Conservation (phyloP, 1,140 invertebrate species). For the Mactra quadrangularis region DNA sequence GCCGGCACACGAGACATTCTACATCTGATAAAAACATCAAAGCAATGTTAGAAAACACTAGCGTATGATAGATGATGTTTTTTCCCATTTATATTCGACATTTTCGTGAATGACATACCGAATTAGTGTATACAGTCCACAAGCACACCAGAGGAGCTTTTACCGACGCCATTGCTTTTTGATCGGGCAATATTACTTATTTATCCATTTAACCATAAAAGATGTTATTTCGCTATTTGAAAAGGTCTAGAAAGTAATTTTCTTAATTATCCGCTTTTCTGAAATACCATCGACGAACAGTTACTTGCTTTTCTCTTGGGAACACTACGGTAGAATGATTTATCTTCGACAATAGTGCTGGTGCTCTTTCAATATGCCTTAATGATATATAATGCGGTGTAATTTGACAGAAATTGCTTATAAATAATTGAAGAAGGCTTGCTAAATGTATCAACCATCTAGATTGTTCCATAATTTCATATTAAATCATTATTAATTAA, state of each 20-base stretch:
- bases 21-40: too few species aligned
- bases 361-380: conserved; percentile 57
- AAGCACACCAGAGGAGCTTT: too few species aligned
- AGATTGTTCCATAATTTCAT: conserved; percentile 57
- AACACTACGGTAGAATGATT: conserved; percentile 33
- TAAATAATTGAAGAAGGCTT: conserved; percentile 62
- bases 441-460: conserved; percentile 57
- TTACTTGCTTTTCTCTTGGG: conserved; percentile 50
- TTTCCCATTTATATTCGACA: too few species aligned
- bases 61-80: too few species aligned
- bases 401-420: conserved; percentile 63
- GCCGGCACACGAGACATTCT: too few species aligned
- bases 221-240: conserved; percentile 36
- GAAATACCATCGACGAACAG: conserved; percentile 46
- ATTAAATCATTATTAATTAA: conserved; percentile 62
- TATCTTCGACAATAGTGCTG: conserved; percentile 30
- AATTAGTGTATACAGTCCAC: too few species aligned
- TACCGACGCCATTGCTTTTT: conserved; percentile 16
- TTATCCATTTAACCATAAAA: conserved; percentile 57
- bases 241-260: conserved; percentile 58
- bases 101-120: too few species aligned
- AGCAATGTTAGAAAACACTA: too few species aligned
- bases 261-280: conserved; percentile 54
- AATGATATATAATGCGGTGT: conserved; percentile 53
- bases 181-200: conserved; percentile 36